Evolutionary conservation across 2,797 vertebrate genomes (phyloP), one percentile per base, ranked within the genome.

Genomic region (Xiphophorus birchmanni): DNA sequence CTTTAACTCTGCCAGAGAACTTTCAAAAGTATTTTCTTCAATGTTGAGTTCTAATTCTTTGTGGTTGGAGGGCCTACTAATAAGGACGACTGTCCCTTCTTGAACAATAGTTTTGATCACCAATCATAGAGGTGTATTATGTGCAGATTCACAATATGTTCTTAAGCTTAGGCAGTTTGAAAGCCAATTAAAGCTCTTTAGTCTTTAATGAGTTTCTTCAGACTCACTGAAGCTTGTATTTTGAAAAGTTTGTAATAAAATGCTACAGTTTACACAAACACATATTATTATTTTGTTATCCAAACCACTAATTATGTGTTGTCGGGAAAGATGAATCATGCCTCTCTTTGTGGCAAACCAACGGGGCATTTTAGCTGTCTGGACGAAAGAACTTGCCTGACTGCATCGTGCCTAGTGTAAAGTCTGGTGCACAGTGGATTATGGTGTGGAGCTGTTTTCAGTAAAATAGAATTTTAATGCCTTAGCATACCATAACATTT

Each of bases 401-500:
- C 58, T 48, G 11, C 29, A 76, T 15, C 26, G 3, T 65, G 23
- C 42, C 69, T 15, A 29, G 4, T 26, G 23, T 72, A 17, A 45
- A 17, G 23, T 72, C 42, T 45, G 42, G 12, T 72, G 69, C 23
- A n/a, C 5, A 17, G 69, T 44, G 7, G 13, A 47, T 72, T 29
- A 29, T 47, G 26, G 26, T 9, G 42, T 45, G 42, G 42, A n/a
- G 13, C 44, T 73, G 71, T 32, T 73, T 54, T 78, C 11, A 71
- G n/a, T 73, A 8, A 71, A 78, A 56, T 18, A 29, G 29, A 73
- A 18, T 42, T 42, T 72, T 17, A 78, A 29, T 72, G n/a, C 40
- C 45, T 78, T 40, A 56, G n/a, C 37, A 45, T 72, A 78, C 15
- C 26, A 54, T 52, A 48, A 78, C 35, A 77, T 54, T 77, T 77